phyloP scores from a whole-genome alignment of 2,888 invertebrate species.

The Phortica okadai region DNA sequence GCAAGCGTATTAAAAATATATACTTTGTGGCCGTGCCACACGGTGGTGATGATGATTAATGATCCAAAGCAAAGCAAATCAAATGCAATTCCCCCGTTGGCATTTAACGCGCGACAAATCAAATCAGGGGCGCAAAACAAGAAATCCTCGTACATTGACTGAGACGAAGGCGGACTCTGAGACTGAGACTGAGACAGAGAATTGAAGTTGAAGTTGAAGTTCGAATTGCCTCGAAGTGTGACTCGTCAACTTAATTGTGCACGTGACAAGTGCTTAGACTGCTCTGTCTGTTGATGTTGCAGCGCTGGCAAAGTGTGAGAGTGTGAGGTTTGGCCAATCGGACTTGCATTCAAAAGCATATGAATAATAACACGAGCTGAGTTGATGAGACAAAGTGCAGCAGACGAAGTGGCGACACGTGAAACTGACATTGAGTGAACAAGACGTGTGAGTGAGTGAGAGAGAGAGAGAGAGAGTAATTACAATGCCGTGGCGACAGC shows the following conservation, averaged over 20 bases:
- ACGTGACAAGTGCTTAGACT: constrained; percentile 61
- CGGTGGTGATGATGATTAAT: constrained; percentile 29
- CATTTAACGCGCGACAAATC: constrained; percentile 34
- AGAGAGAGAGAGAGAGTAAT: background rate
- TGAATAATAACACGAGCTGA: too few species aligned
- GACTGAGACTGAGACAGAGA: too few species aligned
- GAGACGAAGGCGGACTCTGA: too few species aligned
- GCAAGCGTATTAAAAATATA: background rate
- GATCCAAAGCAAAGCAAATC: constrained; percentile 21
- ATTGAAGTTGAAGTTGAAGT: background rate
- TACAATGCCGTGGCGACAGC: background rate
- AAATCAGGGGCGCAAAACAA: constrained; percentile 38
- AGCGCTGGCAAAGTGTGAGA: background rate
- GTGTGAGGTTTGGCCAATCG: background rate
- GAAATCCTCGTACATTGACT: background rate
- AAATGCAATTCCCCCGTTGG: constrained; percentile 43
- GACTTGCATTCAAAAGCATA: background rate
- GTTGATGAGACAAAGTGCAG: background rate
- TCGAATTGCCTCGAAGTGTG: constrained; percentile 35
- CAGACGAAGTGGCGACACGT: background rate
- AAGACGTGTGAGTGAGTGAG: background rate
- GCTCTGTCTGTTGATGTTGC: background rate
- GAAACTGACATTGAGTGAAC: background rate
- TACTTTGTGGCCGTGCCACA: background rate
- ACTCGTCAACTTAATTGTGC: constrained; percentile 72